Conservation (phyloP, 2,888 invertebrate species). For the Diaperis boleti region DNA sequence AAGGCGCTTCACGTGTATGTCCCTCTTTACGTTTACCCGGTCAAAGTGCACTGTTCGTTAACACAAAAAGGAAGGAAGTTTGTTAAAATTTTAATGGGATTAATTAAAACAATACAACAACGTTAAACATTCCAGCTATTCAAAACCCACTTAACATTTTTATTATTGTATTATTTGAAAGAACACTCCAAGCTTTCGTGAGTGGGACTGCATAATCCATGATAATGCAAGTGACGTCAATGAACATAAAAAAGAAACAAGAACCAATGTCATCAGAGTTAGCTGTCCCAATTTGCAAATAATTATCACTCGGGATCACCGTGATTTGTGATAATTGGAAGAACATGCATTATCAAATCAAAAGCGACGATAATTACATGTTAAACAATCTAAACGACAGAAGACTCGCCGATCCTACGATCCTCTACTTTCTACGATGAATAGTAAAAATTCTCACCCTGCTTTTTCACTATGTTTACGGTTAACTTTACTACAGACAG, state of each 20-base stretch:
- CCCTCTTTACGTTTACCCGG: too few relatives aligned
- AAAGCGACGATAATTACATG: conserved; percentile 20
- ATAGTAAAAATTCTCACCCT: conserved; percentile 71
- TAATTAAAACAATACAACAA: too few relatives aligned
- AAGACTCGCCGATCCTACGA: conserved; percentile 11
- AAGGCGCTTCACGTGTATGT: too few relatives aligned
- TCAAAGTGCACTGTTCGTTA: too few relatives aligned
- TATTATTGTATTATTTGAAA: too few relatives aligned
- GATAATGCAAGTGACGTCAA: not conserved
- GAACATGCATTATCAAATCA: conserved; percentile 4
- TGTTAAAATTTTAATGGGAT: too few relatives aligned
- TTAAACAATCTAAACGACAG: conserved; percentile 1
- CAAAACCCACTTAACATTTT: too few relatives aligned
- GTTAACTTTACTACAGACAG: conserved; percentile 80
- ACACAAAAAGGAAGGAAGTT: too few relatives aligned
- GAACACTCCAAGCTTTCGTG: too few relatives aligned
- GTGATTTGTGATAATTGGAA: not conserved
- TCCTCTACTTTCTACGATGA: not conserved
- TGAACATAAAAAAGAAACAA: not conserved
- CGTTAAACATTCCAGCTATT: too few relatives aligned
- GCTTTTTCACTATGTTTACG: conserved; percentile 80
- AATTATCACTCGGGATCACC: conserved; percentile 9
- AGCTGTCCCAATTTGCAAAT: conserved; percentile 6
- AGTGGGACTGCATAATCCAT: too few relatives aligned
- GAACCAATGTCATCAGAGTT: not conserved